Evolutionary conservation across 2,888 invertebrate genomes (phyloP).

Genomic region (Synergus itoensis): DNA sequence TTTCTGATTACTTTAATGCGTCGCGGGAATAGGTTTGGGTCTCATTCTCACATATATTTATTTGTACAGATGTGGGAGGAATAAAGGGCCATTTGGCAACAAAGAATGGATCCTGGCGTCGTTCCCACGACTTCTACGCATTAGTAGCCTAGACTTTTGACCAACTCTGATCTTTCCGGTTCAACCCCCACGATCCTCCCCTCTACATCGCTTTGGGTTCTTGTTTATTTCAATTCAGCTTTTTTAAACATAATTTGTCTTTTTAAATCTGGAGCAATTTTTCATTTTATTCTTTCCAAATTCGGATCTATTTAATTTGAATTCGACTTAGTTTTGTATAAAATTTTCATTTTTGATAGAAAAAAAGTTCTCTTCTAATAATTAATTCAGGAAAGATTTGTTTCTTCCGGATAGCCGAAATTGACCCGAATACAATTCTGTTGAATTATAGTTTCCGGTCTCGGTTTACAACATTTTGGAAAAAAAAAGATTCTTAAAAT

Average conservation of each 20-base stretch:
- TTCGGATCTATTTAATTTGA: no score
- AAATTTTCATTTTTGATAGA: background rate
- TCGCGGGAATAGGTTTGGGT: background rate
- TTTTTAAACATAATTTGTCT: slow-evolving; percentile 12
- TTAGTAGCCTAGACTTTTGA: slow-evolving; percentile 62
- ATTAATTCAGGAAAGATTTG: background rate
- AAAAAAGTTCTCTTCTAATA: background rate
- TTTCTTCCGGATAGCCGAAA: background rate
- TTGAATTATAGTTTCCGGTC: background rate
- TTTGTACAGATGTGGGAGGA: slow-evolving; percentile 28
- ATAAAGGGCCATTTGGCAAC: slow-evolving; percentile 50
- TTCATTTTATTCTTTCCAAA: no score
- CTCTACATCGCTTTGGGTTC: slow-evolving; percentile 43
- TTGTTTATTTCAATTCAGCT: slow-evolving; percentile 54
- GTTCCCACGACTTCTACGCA: slow-evolving; percentile 63
- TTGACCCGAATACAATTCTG: background rate
- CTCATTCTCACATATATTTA: slow-evolving; percentile 23
- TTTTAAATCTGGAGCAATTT: no score
- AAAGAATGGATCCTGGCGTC: slow-evolving; percentile 46
- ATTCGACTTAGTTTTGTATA: slow-evolving; percentile 13
- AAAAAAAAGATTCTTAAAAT: background rate
- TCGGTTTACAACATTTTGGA: background rate
- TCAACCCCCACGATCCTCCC: slow-evolving; percentile 56
- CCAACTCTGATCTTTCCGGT: slow-evolving; percentile 60
- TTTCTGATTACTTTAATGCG: background rate